Conservation (phyloP, 2,113 vertebrate genomes). For the Paracanthobrama guichenoti region DNA sequence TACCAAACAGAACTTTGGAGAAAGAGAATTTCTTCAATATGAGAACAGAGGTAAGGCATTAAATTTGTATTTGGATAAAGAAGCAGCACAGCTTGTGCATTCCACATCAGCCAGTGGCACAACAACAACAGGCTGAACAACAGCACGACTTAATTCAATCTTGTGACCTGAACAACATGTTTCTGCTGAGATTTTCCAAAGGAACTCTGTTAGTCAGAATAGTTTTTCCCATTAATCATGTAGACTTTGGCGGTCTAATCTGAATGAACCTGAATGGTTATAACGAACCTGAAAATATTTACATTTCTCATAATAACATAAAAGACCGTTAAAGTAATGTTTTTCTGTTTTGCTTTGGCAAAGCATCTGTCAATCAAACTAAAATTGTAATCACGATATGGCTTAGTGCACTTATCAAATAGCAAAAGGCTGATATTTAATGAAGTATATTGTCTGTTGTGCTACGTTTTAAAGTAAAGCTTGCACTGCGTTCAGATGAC, state of each 20-base stretch:
- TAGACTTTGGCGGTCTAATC: background rate
- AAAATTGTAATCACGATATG: background rate
- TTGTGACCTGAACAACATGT: slow-evolving; percentile 29
- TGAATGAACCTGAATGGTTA: background rate
- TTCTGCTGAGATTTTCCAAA: background rate
- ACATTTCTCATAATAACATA: background rate
- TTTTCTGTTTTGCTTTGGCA: background rate
- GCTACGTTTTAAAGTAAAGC: too few species aligned
- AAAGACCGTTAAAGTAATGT: background rate
- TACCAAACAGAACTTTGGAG: background rate
- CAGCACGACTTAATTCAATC: slow-evolving; percentile 26
- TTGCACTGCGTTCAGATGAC: too few species aligned
- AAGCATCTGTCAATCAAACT: background rate
- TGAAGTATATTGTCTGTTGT: too few species aligned
- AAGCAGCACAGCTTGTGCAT: slow-evolving; percentile 10
- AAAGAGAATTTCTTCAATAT: background rate
- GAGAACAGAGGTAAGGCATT: background rate
- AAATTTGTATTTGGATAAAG: background rate
- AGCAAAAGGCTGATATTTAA: too few species aligned
- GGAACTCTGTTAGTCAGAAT: background rate
- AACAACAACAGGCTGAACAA: background rate
- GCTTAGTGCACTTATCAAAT: too few species aligned
- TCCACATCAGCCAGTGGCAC: background rate
- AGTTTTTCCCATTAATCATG: background rate
- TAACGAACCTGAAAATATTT: background rate